Base-by-base conservation (phyloP, 2,113 vertebrate genomes). In the Ramphastos sulfuratus region DNA sequence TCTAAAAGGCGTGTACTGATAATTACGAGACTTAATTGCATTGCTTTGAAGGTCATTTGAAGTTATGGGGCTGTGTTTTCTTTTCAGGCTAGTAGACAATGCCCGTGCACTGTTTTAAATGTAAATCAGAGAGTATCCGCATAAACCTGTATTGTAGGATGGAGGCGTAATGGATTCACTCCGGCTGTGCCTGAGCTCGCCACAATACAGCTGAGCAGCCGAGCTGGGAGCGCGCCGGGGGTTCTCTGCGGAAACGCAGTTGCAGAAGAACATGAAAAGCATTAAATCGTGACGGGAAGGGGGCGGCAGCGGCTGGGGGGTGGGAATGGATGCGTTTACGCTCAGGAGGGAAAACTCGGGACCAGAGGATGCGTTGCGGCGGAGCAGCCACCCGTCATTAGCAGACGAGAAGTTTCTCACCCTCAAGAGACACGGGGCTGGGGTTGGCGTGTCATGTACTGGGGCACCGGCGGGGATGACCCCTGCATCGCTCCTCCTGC, bases 31-130 rank as follows among this genome's bases (percentile, higher is more conserved):
- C 96, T 97, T 98, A 97, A 97, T 98, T 97, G 96, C 96, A 50
- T 96, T 93, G 96, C 85, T 95, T 94, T 96, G 97, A 97, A 98
- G 97, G 97, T 97, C 97, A 95, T 96, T 95, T 93, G 93, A 96
- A 97, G 97, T 98, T 96, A 94, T 25, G 71, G 83, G 95, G 94
- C 96, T 95, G 82, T 82, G 76, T 76, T 93, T 96, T 95, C 89
- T 88, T 95, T 89, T 80, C 91, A 93, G 87, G 54, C 91, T 60
- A 17, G 76, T 69, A 97, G 94, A 97, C 97, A 97, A 95, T 97
- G 87, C 83, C 91, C 69, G 74, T 71, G 91, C 90, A 80, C 94
- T 93, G 95, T 96, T 97, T 93, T 82, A 97, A 97, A 98, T 97
- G 96, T 95, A 97, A 97, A 96, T 97, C 96, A 82, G 92, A 97